These are phyloP conservation scores for Cheilosia soror DNA, from an alignment of 2,888 invertebrate species.

Conservation along the genomic window DNA sequence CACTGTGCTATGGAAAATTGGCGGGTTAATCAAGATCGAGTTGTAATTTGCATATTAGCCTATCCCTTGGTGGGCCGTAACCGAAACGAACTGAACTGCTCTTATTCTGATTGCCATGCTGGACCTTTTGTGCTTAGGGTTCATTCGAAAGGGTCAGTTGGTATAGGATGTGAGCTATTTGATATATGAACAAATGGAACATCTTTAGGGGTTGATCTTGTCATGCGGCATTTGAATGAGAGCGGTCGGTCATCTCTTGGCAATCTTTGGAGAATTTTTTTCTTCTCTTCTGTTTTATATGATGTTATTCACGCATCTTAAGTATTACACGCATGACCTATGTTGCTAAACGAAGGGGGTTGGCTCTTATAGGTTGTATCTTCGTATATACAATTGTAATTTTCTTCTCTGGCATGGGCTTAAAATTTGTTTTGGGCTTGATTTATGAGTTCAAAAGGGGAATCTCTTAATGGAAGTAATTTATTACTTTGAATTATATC, in stretches of 20 bases:
- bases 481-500: conserved; percentile 1
- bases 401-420: conserved; percentile 38
- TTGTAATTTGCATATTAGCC: conserved; percentile 71
- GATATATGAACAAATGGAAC: conserved; percentile 24
- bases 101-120: conserved; percentile 72
- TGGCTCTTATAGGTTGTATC: conserved; percentile 57
- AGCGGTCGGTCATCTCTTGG: conserved; percentile 69
- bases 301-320: conserved; percentile 76
- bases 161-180: conserved; percentile 46
- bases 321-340: conserved; percentile 75
- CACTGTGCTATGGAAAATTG: conserved; percentile 74
- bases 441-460: conserved; percentile 40
- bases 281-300: conserved; percentile 44
- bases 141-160: conserved; percentile 67
- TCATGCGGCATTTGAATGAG: conserved; percentile 55
- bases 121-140: conserved; percentile 70
- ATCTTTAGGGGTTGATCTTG: conserved; percentile 67
- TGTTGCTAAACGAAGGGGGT: conserved; percentile 58
- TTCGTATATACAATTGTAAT: conserved; percentile 45
- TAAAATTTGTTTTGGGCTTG: conserved; percentile 57
- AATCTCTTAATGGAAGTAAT: background rate
- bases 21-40: conserved; percentile 75
- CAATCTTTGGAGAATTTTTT: conserved; percentile 21
- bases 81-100: conserved; percentile 49
- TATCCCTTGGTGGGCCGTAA: conserved; percentile 24